Evolutionary conservation across 2,888 invertebrate species (phyloP).

Genomic region (Macaria liturata): DNA sequence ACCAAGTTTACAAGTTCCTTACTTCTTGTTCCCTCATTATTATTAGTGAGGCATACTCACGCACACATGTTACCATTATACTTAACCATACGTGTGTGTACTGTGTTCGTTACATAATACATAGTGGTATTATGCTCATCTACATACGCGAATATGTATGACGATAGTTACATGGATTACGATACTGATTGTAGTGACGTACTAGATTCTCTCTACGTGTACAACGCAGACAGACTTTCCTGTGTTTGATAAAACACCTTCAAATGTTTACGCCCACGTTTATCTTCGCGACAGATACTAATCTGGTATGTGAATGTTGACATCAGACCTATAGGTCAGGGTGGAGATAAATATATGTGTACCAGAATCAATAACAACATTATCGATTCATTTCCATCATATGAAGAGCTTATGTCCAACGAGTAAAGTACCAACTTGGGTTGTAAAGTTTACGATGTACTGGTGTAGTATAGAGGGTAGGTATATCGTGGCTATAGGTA

Average conservation of each 20-base stretch:
- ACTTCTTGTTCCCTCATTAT: background rate
- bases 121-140: conserved; percentile 47
- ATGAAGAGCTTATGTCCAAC: too few species aligned
- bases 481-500: conserved; percentile 4
- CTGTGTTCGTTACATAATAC: conserved; percentile 37
- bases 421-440: background rate
- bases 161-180: conserved; percentile 43
- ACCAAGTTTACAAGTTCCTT: conserved; percentile 10
- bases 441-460: background rate
- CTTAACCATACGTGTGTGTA: conserved; percentile 22
- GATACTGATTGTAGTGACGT: conserved; percentile 41
- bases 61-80: conserved; percentile 10
- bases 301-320: conserved; percentile 49
- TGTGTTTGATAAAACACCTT: conserved; percentile 47
- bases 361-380: too few species aligned
- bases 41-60: too few species aligned
- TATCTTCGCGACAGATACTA: conserved; percentile 39
- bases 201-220: conserved; percentile 1
- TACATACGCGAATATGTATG: conserved; percentile 46
- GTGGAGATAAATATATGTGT: conserved; percentile 47
- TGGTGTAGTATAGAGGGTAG: conserved; percentile 15
- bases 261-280: conserved; percentile 44
- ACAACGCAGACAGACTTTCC: conserved; percentile 39
- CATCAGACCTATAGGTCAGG: conserved; percentile 60
- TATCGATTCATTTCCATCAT: too few species aligned